Percentiles rank a stretch among this genome's conserved stretches.
These are phyloP conservation scores for Lethenteron reissneri DNA, from an alignment of 2,113 vertebrate genomes.

Conservation along the genomic window DNA sequence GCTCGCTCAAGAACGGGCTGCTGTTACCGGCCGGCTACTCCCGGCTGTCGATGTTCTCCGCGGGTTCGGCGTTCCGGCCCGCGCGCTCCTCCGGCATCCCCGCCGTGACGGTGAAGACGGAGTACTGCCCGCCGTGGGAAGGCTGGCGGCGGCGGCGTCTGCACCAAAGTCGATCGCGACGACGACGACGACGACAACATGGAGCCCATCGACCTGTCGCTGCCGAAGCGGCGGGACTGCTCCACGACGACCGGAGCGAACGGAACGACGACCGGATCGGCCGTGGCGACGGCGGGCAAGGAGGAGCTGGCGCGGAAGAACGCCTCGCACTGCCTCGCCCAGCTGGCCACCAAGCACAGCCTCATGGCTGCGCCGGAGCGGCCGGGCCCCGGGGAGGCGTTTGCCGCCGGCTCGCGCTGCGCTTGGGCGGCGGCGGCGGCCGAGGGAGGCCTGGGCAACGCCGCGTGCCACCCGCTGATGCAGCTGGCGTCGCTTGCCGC, in stretches of 20 bases:
- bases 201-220: conserved; percentile 5
- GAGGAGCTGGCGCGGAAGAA: conserved; percentile 1
- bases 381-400: no score
- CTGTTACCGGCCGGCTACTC: no score
- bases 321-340: conserved; percentile 1
- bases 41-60: no score
- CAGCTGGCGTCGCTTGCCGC: not conserved
- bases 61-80: no score
- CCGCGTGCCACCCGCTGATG: conserved; percentile 1
- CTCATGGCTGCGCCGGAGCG: not conserved
- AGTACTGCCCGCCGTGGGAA: no score
- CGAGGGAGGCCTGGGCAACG: not conserved
- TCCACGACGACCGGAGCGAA: no score
- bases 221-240: not conserved
- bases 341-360: not conserved
- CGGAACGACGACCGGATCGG: no score
- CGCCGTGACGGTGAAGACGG: no score
- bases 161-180: no score
- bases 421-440: not conserved
- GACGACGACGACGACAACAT: not conserved
- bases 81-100: no score
- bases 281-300: not conserved
- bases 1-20: no score
- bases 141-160: no score
- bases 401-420: not conserved